These are phyloP conservation scores for Graptemys geographica DNA, from an alignment of 2,797 vertebrate genomes.

Conservation along the genomic window DNA sequence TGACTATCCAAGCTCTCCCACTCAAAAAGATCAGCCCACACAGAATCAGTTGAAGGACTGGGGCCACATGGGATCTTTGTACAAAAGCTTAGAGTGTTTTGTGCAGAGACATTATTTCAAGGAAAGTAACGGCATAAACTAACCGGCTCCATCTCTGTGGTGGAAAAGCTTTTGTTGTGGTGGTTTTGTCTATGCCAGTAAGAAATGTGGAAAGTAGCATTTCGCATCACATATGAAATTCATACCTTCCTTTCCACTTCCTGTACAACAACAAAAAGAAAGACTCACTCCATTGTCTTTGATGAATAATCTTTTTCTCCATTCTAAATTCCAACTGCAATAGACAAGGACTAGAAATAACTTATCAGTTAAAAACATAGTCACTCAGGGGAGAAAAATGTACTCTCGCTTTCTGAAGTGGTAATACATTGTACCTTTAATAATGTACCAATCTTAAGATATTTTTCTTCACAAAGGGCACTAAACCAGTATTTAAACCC, in stretches of 20 bases:
- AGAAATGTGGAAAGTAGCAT: not conserved
- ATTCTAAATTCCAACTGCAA: not conserved
- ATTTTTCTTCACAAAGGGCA: not conserved
- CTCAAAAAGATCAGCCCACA: not conserved
- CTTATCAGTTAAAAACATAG: not conserved
- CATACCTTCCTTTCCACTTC: not conserved
- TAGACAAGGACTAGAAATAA: not conserved
- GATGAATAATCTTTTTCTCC: not conserved
- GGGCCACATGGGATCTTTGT: not conserved
- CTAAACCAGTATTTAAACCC: not conserved
- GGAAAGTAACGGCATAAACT: not conserved
- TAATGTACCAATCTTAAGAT: not conserved
- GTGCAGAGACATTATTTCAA: not conserved
- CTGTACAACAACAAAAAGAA: not conserved
- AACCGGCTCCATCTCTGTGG: not conserved
- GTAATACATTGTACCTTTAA: not conserved
- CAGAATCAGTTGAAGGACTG: not conserved
- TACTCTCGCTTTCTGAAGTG: not conserved
- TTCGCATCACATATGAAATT: not conserved
- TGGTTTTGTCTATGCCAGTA: not conserved
- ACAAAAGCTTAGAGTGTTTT: not conserved
- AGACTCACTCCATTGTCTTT: not conserved
- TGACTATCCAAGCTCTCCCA: not conserved
- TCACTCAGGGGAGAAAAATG: accelerated
- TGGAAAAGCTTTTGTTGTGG: not conserved